phyloP scores from a whole-genome alignment of 35 echinoderm and acorn worm genomes.

The Apostichopus parvimensis region DNA sequence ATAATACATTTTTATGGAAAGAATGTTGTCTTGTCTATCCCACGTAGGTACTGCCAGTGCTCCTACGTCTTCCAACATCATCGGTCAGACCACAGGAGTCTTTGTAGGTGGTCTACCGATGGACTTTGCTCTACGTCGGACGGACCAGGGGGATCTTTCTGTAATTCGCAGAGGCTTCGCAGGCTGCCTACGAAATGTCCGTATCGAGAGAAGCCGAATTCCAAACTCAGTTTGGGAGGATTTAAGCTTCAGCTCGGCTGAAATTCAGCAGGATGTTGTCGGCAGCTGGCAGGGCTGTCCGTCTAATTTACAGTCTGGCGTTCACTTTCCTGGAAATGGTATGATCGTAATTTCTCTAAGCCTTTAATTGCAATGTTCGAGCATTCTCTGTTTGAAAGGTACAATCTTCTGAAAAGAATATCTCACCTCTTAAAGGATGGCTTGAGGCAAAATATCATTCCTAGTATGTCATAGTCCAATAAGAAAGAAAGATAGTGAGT shows the following conservation, averaged over 20 bases:
- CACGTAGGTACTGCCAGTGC: constrained; percentile 60
- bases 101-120: constrained; percentile 80
- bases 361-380: too few species aligned
- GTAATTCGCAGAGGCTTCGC: constrained; percentile 66
- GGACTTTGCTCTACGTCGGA: constrained; percentile 65
- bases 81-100: constrained; percentile 83
- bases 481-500: too few species aligned
- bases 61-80: constrained; percentile 84
- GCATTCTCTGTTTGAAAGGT: too few species aligned
- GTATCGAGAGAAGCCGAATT: constrained; percentile 65
- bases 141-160: constrained; percentile 64
- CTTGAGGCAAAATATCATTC: too few species aligned
- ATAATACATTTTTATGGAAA: too few species aligned
- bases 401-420: too few species aligned
- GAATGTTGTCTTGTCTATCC: too few species aligned
- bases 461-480: too few species aligned
- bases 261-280: constrained; percentile 55
- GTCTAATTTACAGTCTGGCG: constrained; percentile 67
- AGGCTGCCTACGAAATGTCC: constrained; percentile 82
- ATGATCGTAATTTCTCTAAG: neutral
- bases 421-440: too few species aligned
- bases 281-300: constrained; percentile 94
- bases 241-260: constrained; percentile 62
- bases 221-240: constrained; percentile 81
- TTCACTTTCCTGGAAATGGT: constrained; percentile 93